Evolutionary conservation across 2,888 invertebrate species (phyloP).

Genomic region (Dendrolimus houi): DNA sequence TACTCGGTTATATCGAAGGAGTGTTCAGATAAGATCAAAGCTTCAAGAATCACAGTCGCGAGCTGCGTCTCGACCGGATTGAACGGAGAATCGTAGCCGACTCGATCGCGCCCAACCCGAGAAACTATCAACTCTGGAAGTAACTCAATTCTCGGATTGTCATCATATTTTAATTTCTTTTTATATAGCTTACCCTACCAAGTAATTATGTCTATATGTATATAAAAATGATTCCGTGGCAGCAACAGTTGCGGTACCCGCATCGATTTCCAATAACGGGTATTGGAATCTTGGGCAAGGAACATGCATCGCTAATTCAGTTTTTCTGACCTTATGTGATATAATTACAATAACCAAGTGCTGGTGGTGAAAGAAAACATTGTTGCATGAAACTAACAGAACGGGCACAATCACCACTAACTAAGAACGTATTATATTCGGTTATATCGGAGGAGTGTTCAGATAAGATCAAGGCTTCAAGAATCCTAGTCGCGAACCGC

Average conservation of each 20-base stretch:
- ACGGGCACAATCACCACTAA: neutral
- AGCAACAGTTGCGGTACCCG: no score
- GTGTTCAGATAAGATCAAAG: conserved; percentile 74
- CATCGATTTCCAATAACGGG: no score
- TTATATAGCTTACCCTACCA: neutral
- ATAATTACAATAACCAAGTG: no score
- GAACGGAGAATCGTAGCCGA: conserved; percentile 32
- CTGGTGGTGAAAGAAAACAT: conserved; percentile 20
- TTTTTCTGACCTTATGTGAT: no score
- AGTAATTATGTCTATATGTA: no score
- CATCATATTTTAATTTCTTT: conserved; percentile 52
- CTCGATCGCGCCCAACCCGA: conserved; percentile 43
- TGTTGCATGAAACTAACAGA: conserved; percentile 43
- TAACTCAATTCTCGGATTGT: conserved; percentile 78
- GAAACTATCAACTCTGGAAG: conserved; percentile 31
- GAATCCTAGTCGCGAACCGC: conserved; percentile 47
- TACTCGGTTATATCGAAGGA: neutral
- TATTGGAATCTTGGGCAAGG: no score
- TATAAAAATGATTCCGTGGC: no score
- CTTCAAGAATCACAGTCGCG: conserved; percentile 57
- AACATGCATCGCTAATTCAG: no score
- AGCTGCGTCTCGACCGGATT: conserved; percentile 50
- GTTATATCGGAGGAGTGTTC: conserved; percentile 20
- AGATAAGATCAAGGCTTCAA: conserved; percentile 75
- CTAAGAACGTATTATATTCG: neutral